Evolutionary conservation across 2,888 invertebrate species (phyloP).

Genomic region (Hymenopus coronatus): DNA sequence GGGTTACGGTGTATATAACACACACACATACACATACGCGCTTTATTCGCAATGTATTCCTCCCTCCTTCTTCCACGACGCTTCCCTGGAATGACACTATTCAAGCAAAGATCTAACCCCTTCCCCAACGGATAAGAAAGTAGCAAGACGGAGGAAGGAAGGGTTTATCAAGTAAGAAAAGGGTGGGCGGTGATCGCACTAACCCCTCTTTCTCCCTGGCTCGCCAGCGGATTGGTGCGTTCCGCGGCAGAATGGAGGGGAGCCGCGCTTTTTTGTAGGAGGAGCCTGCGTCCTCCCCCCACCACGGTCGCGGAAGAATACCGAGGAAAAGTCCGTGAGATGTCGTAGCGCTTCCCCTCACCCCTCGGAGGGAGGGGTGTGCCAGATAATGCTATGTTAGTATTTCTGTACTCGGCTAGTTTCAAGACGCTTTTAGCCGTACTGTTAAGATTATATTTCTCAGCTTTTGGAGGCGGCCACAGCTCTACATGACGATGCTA

Average conservation of each 20-base stretch:
- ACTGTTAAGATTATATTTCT: slow-evolving; percentile 26
- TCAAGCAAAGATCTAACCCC: not conserved
- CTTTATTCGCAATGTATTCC: not conserved
- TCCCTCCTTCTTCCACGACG: not conserved
- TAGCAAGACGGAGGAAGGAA: slow-evolving; percentile 3
- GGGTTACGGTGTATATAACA: not conserved
- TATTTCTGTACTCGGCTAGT: slow-evolving; percentile 31
- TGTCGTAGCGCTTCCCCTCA: not conserved
- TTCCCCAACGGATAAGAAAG: slow-evolving; percentile 4
- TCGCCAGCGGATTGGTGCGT: not conserved
- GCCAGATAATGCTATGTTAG: slow-evolving; percentile 32
- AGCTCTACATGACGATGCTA: not conserved
- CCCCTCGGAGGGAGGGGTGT: not conserved
- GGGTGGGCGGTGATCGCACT: not conserved
- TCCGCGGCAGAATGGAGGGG: not conserved
- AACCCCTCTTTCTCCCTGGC: not conserved
- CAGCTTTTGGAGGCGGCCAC: slow-evolving; percentile 3
- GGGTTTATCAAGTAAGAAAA: slow-evolving; percentile 7
- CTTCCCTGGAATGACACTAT: not conserved
- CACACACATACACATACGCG: not conserved
- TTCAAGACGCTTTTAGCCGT: slow-evolving; percentile 32
- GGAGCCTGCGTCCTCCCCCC: not conserved
- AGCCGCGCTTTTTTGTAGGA: not conserved
- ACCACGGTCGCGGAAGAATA: slow-evolving; percentile 4
- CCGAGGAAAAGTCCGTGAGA: not conserved